phyloP scores from a whole-genome alignment of 2,888 invertebrate genomes.

The Entomobrya multifasciata region DNA sequence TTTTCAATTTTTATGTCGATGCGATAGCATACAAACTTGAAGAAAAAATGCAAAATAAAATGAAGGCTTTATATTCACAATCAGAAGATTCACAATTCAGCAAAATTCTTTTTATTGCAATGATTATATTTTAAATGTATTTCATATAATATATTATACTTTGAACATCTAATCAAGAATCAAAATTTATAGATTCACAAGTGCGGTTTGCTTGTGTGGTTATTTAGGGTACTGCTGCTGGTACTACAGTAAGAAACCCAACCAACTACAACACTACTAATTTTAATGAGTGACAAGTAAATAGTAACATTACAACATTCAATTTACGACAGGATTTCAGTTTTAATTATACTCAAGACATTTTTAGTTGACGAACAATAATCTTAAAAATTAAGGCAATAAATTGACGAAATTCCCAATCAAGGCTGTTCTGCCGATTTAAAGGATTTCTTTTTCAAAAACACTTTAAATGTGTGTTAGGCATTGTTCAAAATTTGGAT shows the following conservation, averaged over 20 bases:
- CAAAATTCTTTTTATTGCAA: slow-evolving; percentile 63
- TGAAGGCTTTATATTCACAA: slow-evolving; percentile 1
- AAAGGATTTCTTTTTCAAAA: not conserved
- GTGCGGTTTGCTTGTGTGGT: not conserved
- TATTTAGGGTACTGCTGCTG: slow-evolving; percentile 30
- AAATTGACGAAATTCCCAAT: slow-evolving; percentile 60
- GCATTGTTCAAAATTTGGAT: slow-evolving; percentile 1
- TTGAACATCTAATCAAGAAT: slow-evolving; percentile 52
- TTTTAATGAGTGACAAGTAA: slow-evolving; percentile 3
- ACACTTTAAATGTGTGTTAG: slow-evolving; percentile 1
- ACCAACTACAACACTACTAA: slow-evolving; percentile 16
- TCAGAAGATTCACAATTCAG: slow-evolving; percentile 52
- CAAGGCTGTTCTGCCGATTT: slow-evolving; percentile 33
- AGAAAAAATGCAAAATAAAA: not conserved
- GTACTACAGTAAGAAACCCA: slow-evolving; percentile 31
- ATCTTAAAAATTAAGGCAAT: slow-evolving; percentile 70
- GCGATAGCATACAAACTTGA: too few species aligned
- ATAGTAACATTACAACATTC: slow-evolving; percentile 23
- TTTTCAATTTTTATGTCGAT: not conserved
- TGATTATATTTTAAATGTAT: slow-evolving; percentile 44
- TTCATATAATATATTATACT: slow-evolving; percentile 41
- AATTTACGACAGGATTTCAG: slow-evolving; percentile 33
- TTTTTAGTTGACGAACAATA: slow-evolving; percentile 6
- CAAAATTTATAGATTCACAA: slow-evolving; percentile 19
- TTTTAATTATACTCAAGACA: slow-evolving; percentile 9